Evolutionary conservation across 2,113 vertebrate genomes (phyloP).

Genomic region (Tragelaphus scriptus): DNA sequence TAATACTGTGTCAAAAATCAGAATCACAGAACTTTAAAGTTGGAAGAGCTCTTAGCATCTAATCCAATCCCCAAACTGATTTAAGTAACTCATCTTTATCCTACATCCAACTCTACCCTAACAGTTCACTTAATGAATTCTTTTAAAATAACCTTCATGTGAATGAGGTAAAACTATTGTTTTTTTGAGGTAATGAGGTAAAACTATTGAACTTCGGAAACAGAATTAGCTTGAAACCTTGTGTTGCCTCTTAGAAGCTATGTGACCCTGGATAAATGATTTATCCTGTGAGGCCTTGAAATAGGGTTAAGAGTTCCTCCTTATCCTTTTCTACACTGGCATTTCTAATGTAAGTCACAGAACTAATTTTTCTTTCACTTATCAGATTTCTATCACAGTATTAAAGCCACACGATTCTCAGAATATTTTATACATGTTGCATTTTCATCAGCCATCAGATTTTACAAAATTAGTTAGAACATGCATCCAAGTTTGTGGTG

Average conservation of each 20-base stretch:
- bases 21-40: not conserved
- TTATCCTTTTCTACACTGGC: not conserved
- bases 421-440: not conserved
- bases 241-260: not conserved
- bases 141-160: slow-evolving; percentile 23
- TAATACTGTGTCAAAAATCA: not conserved
- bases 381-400: not conserved
- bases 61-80: not conserved
- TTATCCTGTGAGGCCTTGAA: not conserved
- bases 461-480: slow-evolving; percentile 1
- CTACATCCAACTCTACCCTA: not conserved
- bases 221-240: not conserved
- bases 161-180: not conserved
- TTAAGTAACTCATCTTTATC: not conserved
- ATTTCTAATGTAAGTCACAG: not conserved
- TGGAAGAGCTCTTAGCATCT: not conserved
- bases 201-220: not conserved
- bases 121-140: not conserved
- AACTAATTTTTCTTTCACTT: not conserved
- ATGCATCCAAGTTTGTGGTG: not conserved
- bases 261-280: not conserved
- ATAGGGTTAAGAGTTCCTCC: not conserved
- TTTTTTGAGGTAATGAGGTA: not conserved
- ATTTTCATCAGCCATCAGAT: not conserved
- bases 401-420: slow-evolving; percentile 2